These are phyloP conservation scores for Crioceris asparagi DNA, from an alignment of 2,888 invertebrate genomes.

Conservation along the genomic window DNA sequence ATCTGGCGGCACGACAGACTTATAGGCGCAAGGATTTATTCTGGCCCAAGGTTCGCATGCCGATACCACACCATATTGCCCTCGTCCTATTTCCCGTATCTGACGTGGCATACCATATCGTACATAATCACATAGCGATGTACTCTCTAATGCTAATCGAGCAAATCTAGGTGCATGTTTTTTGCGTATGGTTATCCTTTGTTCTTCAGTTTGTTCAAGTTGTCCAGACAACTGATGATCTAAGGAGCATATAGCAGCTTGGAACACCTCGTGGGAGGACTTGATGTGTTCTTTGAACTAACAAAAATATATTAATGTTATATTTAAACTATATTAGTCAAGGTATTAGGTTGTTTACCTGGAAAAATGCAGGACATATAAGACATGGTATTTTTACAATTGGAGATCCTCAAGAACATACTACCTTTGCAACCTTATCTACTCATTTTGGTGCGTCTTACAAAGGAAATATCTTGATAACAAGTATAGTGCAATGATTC, in stretches of 20 bases:
- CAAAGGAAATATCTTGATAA: no score
- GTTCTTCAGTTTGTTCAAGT: conserved; percentile 70
- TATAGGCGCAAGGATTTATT: conserved; percentile 67
- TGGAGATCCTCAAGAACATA: no score
- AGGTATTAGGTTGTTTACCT: no score
- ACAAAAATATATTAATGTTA: conserved; percentile 6
- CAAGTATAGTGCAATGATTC: no score
- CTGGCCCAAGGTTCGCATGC: conserved; percentile 67
- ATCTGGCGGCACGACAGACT: conserved; percentile 81
- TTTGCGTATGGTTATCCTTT: conserved; percentile 64
- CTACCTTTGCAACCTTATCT: no score
- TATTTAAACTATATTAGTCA: no score
- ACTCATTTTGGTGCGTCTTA: no score
- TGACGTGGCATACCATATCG: conserved; percentile 60
- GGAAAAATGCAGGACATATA: no score
- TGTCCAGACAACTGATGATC: conserved; percentile 60
- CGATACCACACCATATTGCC: conserved; percentile 86
- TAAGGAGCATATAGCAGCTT: conserved; percentile 57
- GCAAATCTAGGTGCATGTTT: conserved; percentile 72
- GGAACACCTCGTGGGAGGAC: conserved; percentile 68
- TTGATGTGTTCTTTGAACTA: conserved; percentile 67
- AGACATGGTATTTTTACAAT: no score
- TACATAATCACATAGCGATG: conserved; percentile 69
- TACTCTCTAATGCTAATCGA: conserved; percentile 69
- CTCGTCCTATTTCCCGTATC: conserved; percentile 60